Evolutionary conservation across 2,113 vertebrate species (phyloP), one percentile per base, ranked within the genome.

Genomic region (Cettia cetti): DNA sequence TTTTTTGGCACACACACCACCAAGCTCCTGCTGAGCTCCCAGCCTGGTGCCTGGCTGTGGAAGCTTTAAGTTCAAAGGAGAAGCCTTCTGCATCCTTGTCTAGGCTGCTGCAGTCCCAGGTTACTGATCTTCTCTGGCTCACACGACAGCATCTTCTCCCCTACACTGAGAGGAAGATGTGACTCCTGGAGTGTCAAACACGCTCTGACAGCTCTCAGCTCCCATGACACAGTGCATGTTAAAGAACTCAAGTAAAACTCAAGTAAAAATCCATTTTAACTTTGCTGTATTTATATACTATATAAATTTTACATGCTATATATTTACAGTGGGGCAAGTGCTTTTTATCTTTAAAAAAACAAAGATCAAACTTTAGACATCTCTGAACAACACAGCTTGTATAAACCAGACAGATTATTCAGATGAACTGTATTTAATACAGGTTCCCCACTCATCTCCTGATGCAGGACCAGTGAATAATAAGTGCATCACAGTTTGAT

Each of bases 281-380:
- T 98, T 98, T 96, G 97, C 97, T 98, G 97, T 98, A 98, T 95
- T 98, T 98, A 98, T 98, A 98, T 98, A 98, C 97, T 99, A 98
- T 99, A 99, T 98, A 99, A 99, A 99, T 99, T 98, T 98, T 98
- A 99, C 99, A 99, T 99, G 99, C 99, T 99, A 98, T 98, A 97
- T 98, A 98, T 98, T 98, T 98, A 98, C 98, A 99, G 99, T 98
- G 97, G 98, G 98, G 98, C 98, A 98, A 98, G 97, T 98, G 97
- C 98, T 98, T 97, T 97, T 98, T 97, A 98, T 98, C 97, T 98
- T 98, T 98, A 97, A 98, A 98, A 98, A 98, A 98, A 97, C 97
- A 98, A 98, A 98, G 97, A 98, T 98, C 97, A 98, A 97, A 98
- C 97, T 98, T 98, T 96, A 98, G 97, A 98, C 98, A 98, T 98